Conservation (phyloP, 2,797 vertebrate species). For the Anas acuta region DNA sequence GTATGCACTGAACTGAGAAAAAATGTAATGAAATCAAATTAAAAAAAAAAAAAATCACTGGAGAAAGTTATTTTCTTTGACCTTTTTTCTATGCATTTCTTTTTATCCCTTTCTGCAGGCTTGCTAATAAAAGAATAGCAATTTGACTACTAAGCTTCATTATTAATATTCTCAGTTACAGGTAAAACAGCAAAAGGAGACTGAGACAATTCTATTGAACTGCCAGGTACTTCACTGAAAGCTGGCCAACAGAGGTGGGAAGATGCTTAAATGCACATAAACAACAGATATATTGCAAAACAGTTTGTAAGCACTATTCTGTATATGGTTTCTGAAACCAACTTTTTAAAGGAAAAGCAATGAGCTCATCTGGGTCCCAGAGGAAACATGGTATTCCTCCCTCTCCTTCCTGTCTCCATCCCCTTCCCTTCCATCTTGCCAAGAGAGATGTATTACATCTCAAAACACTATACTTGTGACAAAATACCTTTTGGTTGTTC, state of each 20-base stretch:
- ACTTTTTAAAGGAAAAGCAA: neutral
- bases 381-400: neutral
- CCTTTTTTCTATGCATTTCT: neutral
- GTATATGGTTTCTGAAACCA: neutral
- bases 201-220: neutral
- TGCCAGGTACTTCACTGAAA: neutral
- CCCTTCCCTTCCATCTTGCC: neutral
- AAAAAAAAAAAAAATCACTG: neutral
- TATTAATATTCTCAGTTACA: neutral
- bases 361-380: neutral
- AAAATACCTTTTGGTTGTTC: neutral
- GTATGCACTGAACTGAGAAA: neutral
- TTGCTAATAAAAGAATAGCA: neutral
- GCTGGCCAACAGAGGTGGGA: neutral
- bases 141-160: neutral
- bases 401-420: neutral
- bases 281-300: neutral
- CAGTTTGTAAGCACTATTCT: neutral
- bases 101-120: neutral
- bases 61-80: neutral
- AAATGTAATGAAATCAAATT: neutral
- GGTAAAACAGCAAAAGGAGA: neutral
- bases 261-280: neutral
- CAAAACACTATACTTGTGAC: neutral
- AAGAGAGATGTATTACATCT: neutral